Base-by-base conservation (phyloP, 2,113 vertebrate species). In the Astatoreochromis straeleni region DNA sequence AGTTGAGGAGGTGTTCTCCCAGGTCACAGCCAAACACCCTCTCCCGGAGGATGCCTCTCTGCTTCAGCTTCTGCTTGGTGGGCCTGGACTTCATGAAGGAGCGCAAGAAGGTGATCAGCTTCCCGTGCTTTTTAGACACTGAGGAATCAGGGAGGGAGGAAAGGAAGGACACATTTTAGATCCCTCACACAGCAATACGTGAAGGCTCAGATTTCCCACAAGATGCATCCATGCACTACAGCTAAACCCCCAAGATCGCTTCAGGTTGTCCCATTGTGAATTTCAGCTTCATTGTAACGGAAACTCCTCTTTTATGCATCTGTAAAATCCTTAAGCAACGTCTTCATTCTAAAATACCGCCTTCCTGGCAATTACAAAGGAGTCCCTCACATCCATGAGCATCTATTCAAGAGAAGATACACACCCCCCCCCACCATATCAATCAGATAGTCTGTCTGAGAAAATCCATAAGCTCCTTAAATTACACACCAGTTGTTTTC, bases 71-170 rank as follows among this genome's bases (percentile, higher is more conserved):
- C 97, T 99, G 99, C 68, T 99, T 99, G 1, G 98, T 99, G 91
- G 99, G 99, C 82, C 98, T 96, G 93, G 98, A 99, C 98, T 99
- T 99, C 98, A 99, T 99, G 98, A 99, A 99, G 97, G 97, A 97
- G 60, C 98, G 97, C 6, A 99, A 95, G 95, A 99, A 99, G 85
- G 98, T 99, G 95, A 99, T 99, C 95, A 99, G 97, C 91, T 99
- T 99, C 90, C 98, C 99, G 98, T 99, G 98, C 88, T 99, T 99
- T 92, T 99, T 99, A 2, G 98, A 99, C 90, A 99, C 98, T 99
- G 96, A 80, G 82, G 63, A 7, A 33, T 2, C 13, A 81, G 14
- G 70, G 49, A 84, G 49, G 31, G 33, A 35, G 10, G 6, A 49
- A 49, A 55, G 70, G 49, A 31, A 26, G 58, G 51, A 47, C 45